phyloP scores from a whole-genome alignment of 2,113 vertebrate genomes.

The Halichoeres trimaculatus region DNA sequence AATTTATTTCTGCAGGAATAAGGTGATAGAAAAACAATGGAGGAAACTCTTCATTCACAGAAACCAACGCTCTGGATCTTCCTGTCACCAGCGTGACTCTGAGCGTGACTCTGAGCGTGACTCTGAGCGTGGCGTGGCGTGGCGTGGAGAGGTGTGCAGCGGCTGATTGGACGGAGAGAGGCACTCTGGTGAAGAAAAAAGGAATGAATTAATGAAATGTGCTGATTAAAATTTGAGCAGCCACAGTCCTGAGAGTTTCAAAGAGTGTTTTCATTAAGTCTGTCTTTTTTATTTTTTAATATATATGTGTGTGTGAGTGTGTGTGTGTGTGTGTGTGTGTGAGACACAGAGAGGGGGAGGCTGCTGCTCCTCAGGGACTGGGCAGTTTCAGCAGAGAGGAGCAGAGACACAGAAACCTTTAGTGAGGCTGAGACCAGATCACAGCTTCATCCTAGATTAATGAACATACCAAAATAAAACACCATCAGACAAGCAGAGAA shows the following conservation, averaged over 20 bases:
- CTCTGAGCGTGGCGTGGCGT: not conserved
- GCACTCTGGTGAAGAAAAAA: slow-evolving; percentile 29
- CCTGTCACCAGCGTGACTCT: slow-evolving; percentile 17
- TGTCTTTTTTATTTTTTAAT: slow-evolving; percentile 27
- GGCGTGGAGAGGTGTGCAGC: too few relatives aligned
- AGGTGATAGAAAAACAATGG: slow-evolving; percentile 51
- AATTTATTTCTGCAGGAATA: slow-evolving; percentile 31
- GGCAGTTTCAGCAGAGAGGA: slow-evolving; percentile 18
- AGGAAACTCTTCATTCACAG: slow-evolving; percentile 51
- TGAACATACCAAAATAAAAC: too few relatives aligned
- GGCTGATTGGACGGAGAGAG: slow-evolving; percentile 21
- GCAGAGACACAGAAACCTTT: too few relatives aligned
- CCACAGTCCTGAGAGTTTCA: slow-evolving; percentile 53
- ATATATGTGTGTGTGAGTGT: not conserved
- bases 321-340: not conserved
- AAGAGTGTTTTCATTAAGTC: slow-evolving; percentile 59
- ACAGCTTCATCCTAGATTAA: too few relatives aligned
- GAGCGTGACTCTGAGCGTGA: too few relatives aligned
- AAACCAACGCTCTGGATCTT: slow-evolving; percentile 37
- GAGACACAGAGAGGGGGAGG: not conserved
- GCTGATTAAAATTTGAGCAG: slow-evolving; percentile 68
- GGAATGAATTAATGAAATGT: slow-evolving; percentile 66
- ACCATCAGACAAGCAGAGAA: too few relatives aligned
- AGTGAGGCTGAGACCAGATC: too few relatives aligned
- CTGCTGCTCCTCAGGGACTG: slow-evolving; percentile 13